Conservation (phyloP, 2,797 vertebrate genomes). For the Pipistrellus pygmaeus region DNA sequence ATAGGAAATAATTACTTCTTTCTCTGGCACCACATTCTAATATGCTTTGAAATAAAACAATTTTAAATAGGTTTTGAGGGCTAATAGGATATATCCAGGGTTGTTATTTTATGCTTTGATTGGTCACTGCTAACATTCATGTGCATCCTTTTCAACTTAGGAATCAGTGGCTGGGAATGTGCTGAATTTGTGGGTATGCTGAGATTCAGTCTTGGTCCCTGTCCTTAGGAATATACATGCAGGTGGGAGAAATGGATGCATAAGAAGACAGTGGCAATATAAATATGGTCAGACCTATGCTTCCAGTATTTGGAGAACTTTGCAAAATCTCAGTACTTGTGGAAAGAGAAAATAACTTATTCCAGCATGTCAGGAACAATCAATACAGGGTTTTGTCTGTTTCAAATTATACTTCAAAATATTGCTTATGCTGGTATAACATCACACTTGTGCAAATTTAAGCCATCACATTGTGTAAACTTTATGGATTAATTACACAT, state of each 20-base stretch:
- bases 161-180: background rate
- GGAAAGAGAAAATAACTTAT: background rate
- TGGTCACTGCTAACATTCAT: background rate
- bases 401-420: background rate
- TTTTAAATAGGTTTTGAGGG: background rate
- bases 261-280: background rate
- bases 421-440: background rate
- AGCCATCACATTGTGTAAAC: background rate
- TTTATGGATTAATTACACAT: background rate
- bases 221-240: background rate
- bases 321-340: background rate
- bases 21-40: background rate
- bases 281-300: background rate
- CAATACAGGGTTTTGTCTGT: background rate
- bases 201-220: background rate
- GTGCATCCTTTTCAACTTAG: background rate
- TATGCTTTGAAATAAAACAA: background rate
- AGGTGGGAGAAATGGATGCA: background rate
- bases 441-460: background rate
- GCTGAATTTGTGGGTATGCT: background rate
- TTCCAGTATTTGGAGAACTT: background rate
- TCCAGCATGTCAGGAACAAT: background rate
- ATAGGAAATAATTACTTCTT: background rate
- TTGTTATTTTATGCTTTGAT: background rate
- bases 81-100: background rate